phyloP scores from a whole-genome alignment of 2,888 invertebrate species.

The Disparrhopalites patrizii region DNA sequence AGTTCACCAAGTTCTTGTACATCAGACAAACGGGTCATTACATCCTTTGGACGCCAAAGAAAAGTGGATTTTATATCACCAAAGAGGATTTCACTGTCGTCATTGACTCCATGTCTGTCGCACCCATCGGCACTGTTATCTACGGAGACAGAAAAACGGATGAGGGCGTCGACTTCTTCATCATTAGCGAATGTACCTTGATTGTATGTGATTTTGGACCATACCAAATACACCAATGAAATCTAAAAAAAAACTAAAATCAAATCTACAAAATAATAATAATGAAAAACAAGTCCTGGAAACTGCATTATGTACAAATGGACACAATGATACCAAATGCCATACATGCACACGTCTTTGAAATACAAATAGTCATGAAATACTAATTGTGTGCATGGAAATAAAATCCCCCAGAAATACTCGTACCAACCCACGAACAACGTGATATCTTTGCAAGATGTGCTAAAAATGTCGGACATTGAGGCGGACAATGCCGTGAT shows the following conservation, averaged over 20 bases:
- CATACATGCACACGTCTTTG: background rate
- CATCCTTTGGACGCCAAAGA: conserved; percentile 43
- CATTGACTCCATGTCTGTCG: conserved; percentile 41
- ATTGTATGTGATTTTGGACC: conserved; percentile 29
- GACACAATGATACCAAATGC: background rate
- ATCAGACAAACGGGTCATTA: conserved; percentile 36
- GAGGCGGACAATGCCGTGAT: conserved; percentile 41
- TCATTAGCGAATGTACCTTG: conserved; percentile 35
- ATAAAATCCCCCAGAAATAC: conserved; percentile 44
- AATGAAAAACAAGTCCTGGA: background rate
- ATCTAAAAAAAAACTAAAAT: no score
- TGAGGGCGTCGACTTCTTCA: conserved; percentile 43
- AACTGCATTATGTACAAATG: no score
- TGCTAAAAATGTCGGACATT: conserved; percentile 43
- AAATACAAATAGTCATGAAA: background rate
- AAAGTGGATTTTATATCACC: conserved; percentile 38
- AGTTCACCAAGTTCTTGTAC: conserved; percentile 40
- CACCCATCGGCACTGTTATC: conserved; percentile 40
- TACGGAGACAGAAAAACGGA: conserved; percentile 25
- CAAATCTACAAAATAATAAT: no score
- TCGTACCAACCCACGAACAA: conserved; percentile 44
- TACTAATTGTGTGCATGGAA: background rate
- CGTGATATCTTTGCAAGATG: conserved; percentile 44
- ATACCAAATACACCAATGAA: no score
- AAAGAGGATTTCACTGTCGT: conserved; percentile 44